Percentiles rank a stretch among this genome's conserved stretches.
Evolutionary conservation across 2,888 invertebrate species (phyloP).

Genomic region (Andrena bucephala): DNA sequence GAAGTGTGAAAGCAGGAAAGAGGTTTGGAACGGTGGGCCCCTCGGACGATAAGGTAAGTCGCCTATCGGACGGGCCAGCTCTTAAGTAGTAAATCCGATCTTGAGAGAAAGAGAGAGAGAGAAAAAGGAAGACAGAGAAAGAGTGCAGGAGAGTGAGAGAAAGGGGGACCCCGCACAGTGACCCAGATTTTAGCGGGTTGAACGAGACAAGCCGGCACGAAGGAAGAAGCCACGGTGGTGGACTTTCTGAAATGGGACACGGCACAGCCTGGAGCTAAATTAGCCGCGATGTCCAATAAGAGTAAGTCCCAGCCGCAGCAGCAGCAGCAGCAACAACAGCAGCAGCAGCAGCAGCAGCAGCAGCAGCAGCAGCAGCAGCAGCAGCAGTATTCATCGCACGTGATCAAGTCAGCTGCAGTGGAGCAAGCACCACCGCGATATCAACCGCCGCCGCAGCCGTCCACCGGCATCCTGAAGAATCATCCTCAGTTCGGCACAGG

Average conservation of each 20-base stretch:
- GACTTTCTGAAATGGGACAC: conserved; percentile 83
- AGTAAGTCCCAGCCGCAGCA: conserved; percentile 81
- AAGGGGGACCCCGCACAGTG: conserved; percentile 61
- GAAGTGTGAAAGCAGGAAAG: neutral
- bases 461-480: conserved; percentile 88
- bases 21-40: conserved; percentile 8
- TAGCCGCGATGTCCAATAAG: conserved; percentile 84
- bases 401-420: conserved; percentile 77
- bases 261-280: conserved; percentile 81
- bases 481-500: conserved; percentile 82
- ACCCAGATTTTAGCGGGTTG: conserved; percentile 78
- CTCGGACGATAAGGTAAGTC: conserved; percentile 47
- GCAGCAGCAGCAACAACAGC: conserved; percentile 71
- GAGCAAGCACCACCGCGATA: conserved; percentile 90
- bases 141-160: conserved; percentile 39
- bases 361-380: conserved; percentile 72
- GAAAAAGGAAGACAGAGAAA: neutral
- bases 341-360: too few species aligned
- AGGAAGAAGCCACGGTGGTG: conserved; percentile 70
- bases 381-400: conserved; percentile 70
- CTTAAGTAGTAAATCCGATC: conserved; percentile 45
- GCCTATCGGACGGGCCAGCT: conserved; percentile 41
- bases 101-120: conserved; percentile 34
- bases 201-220: conserved; percentile 65
- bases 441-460: conserved; percentile 89